Conservation (phyloP, 2,888 invertebrate genomes). For the Apodemia mormo region DNA sequence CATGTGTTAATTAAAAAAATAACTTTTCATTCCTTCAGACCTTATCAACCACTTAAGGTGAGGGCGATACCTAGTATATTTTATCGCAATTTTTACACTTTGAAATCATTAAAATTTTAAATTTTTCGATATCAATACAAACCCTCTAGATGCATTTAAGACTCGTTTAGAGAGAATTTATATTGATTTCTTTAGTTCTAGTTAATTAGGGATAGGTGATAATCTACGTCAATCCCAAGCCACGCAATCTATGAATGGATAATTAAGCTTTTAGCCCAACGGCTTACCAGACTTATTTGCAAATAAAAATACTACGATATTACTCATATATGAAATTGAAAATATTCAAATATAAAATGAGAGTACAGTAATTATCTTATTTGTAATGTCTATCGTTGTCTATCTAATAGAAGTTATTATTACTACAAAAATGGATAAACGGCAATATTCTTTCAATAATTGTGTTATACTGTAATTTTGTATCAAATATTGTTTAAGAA, state of each 20-base stretch:
- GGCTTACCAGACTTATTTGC: not conserved
- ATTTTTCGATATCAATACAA: conserved; percentile 35
- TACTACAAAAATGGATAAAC: no score
- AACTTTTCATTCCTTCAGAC: conserved; percentile 58
- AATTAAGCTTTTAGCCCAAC: not conserved
- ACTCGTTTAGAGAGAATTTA: conserved; percentile 25
- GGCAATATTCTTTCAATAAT: no score
- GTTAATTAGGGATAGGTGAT: conserved; percentile 31
- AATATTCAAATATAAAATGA: no score
- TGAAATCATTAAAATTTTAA: conserved; percentile 60
- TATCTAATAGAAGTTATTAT: no score
- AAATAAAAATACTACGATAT: not conserved
- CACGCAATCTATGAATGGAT: conserved; percentile 2
- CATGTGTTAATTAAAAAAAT: conserved; percentile 80
- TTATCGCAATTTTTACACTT: conserved; percentile 74
- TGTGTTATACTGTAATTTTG: no score
- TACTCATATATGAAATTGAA: not conserved
- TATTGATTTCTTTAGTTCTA: conserved; percentile 29
- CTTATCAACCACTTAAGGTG: conserved; percentile 74
- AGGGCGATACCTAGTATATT: conserved; percentile 55
- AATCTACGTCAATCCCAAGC: conserved; percentile 18
- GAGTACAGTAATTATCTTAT: no score
- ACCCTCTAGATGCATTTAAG: conserved; percentile 29
- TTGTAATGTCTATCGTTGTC: no score
- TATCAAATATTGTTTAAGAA: no score